Conservation (phyloP, 2,113 vertebrate genomes). For the Chloropsis cyanopogon region DNA sequence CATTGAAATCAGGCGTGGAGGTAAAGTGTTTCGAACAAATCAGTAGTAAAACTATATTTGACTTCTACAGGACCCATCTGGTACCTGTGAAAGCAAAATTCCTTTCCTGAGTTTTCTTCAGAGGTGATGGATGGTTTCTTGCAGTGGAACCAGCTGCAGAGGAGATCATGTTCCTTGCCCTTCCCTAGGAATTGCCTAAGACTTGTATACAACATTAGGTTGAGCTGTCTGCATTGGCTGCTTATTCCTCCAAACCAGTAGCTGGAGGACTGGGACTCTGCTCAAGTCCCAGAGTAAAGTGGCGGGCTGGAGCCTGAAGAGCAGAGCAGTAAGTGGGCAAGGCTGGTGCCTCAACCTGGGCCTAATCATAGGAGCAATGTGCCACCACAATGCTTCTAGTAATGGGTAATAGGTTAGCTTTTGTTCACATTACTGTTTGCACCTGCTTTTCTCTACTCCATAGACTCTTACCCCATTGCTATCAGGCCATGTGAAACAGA, state of each 20-base stretch:
- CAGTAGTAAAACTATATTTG: neutral
- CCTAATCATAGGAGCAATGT: neutral
- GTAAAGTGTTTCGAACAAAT: neutral
- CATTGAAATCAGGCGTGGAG: neutral
- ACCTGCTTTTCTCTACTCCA: neutral
- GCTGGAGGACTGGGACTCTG: neutral
- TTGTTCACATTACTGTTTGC: neutral
- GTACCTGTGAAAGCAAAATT: neutral
- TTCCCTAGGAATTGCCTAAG: neutral
- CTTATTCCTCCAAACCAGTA: neutral
- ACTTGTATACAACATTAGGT: neutral
- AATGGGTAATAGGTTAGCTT: neutral
- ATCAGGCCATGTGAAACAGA: neutral
- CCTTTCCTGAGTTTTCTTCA: neutral
- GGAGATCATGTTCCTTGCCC: neutral
- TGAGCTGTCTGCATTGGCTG: neutral
- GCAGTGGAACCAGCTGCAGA: neutral
- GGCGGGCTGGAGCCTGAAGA: neutral
- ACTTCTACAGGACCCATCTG: neutral
- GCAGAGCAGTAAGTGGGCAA: neutral
- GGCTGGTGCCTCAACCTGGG: neutral
- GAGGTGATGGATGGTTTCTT: neutral
- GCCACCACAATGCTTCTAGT: neutral
- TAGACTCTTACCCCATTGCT: neutral
- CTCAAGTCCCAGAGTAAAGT: neutral